Conservation (phyloP, 1,140 invertebrate species). For the Samia ricini region DNA sequence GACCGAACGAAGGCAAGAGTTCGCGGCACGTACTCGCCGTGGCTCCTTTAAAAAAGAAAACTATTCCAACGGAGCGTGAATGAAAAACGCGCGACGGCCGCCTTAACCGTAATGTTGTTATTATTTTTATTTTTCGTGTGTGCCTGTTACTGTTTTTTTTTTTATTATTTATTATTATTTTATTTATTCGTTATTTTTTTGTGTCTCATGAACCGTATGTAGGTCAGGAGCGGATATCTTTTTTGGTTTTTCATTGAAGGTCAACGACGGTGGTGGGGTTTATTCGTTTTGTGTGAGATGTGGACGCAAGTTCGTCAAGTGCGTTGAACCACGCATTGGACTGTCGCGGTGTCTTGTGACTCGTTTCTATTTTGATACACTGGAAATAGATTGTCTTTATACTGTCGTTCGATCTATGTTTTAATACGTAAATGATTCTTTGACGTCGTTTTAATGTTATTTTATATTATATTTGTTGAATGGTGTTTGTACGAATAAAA, state of each 20-base stretch:
- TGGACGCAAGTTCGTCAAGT: constrained; percentile 6
- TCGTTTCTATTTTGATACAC: constrained; percentile 1
- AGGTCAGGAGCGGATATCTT: constrained; percentile 63
- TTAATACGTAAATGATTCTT: neutral
- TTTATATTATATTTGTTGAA: too few relatives aligned
- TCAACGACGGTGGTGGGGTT: constrained; percentile 49
- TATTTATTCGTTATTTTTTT: constrained; percentile 62
- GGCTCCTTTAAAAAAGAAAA: constrained; percentile 69
- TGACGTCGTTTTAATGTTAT: neutral
- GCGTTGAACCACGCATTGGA: constrained; percentile 21
- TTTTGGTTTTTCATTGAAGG: constrained; percentile 53
- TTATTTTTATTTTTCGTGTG: constrained; percentile 69
- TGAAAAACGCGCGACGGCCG: constrained; percentile 61
- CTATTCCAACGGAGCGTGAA: constrained; percentile 70
- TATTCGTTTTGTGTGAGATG: constrained; percentile 33
- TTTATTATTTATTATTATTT: constrained; percentile 69
- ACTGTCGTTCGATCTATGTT: neutral
- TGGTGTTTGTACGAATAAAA: too few relatives aligned
- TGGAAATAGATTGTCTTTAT: neutral
- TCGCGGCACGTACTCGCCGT: constrained; percentile 57
- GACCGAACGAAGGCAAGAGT: constrained; percentile 25
- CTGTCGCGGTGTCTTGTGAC: constrained; percentile 1
- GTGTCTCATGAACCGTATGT: constrained; percentile 62
- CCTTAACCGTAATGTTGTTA: constrained; percentile 71
- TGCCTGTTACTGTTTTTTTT: constrained; percentile 47